Evolutionary conservation across 2,797 vertebrate genomes (phyloP), one percentile per base, ranked within the genome.

Genomic region (Sphaeramia orbicularis): DNA sequence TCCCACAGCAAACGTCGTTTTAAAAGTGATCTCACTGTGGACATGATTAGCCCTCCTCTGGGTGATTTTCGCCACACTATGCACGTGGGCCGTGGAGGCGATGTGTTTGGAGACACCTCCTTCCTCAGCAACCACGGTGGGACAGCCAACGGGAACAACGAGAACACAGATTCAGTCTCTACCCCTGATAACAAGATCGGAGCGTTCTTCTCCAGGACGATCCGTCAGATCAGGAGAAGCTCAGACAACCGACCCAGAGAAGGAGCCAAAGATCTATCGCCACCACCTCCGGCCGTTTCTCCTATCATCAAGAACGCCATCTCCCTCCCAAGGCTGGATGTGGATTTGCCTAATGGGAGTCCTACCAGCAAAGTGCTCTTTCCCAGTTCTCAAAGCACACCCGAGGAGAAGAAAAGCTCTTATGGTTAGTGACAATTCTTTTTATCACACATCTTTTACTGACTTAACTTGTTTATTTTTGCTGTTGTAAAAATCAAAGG

Each of bases 1-100:
- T 96, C 97, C 2, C 95, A 96, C 0, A 91, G 96, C 76, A 97
- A 96, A 84, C 94, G 97, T 0, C 94, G 96, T 10, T 87, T 91
- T 58, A 96, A 95, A 80, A 91, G 93, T 0, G 95, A 96, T 83
- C 92, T 99, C 68, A 97, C 96, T 0, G 84, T 94, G 0, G 97
- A 99, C 51, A 99, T 99, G 97, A 99, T 99, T 91, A 99, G 98
- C 87, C 96, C 96, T 0, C 98, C 98, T 0, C 86, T 99, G 37
- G 96, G 95, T 0, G 98, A 99, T 91, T 99, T 99, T 73, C 96
- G 98, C 42, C 98, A 99, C 91, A 99, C 96, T 71, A 99, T 99
- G 97, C 98, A 99, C 0, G 97, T 99, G 51, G 98, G 98, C 40
- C 96, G 96, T 0, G 97, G 97, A 0, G 98, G 98, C 0, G 98